These are phyloP conservation scores for Aphaenogaster floridana DNA, from an alignment of 1,140 invertebrate genomes.

Conservation along the genomic window DNA sequence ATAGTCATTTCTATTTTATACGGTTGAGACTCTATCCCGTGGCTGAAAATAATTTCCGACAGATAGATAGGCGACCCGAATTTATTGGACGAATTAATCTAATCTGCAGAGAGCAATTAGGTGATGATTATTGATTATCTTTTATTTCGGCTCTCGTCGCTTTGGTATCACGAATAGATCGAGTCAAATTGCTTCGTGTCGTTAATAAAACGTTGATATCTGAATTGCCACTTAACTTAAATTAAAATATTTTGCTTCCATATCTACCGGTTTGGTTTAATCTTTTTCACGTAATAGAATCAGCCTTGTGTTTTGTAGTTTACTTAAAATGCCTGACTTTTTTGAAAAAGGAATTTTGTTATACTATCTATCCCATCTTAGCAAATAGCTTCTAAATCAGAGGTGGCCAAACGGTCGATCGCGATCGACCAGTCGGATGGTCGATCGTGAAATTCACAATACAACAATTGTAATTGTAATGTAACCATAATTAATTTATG, in stretches of 20 bases:
- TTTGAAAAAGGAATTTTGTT: background rate
- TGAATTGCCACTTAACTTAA: background rate
- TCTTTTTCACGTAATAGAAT: background rate
- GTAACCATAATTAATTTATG: background rate
- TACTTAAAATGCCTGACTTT: background rate
- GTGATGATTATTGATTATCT: conserved; percentile 14
- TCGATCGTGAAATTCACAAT: no score
- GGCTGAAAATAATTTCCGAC: conserved; percentile 7
- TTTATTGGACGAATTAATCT: conserved; percentile 30
- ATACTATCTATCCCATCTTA: no score
- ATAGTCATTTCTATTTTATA: conserved; percentile 8
- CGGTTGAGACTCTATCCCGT: background rate
- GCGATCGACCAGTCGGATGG: no score
- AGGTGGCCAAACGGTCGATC: no score
- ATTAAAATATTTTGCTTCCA: background rate
- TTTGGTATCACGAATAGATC: background rate
- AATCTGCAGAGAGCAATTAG: conserved; percentile 31
- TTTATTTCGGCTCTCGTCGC: background rate
- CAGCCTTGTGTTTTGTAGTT: background rate
- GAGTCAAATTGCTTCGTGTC: conserved; percentile 1
- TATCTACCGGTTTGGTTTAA: background rate
- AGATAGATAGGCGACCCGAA: background rate
- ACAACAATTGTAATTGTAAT: no score
- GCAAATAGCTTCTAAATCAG: background rate
- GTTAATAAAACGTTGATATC: background rate